Conservation (phyloP, 2,797 vertebrate genomes). For the Microctenopoma stevenorrisi region DNA sequence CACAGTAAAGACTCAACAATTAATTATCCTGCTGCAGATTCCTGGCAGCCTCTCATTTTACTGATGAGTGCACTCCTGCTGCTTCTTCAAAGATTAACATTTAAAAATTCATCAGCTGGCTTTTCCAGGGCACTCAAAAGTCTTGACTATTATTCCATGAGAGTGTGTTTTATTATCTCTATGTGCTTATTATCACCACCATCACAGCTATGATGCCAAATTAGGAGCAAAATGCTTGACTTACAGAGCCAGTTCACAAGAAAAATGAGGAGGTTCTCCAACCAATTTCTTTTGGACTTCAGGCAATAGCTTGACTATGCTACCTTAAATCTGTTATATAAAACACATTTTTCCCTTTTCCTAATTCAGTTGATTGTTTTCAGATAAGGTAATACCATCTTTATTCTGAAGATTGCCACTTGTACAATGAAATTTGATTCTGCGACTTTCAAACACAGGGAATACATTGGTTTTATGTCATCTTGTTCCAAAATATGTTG, state of each 20-base stretch:
- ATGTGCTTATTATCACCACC: slow-evolving; percentile 65
- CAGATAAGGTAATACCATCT: neutral
- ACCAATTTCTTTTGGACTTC: slow-evolving; percentile 30
- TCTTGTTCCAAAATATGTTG: slow-evolving; percentile 26
- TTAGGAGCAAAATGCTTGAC: slow-evolving; percentile 58
- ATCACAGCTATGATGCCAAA: slow-evolving; percentile 59
- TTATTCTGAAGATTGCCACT: slow-evolving; percentile 1
- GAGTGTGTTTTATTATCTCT: slow-evolving; percentile 76
- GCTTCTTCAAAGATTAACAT: slow-evolving; percentile 83
- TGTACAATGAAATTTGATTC: slow-evolving; percentile 24
- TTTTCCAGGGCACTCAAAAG: slow-evolving; percentile 74
- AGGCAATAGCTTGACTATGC: slow-evolving; percentile 14
- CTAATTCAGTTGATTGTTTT: slow-evolving; percentile 5
- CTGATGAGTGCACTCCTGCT: slow-evolving; percentile 79
- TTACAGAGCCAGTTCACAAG: slow-evolving; percentile 40
- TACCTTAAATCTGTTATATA: slow-evolving; percentile 14
- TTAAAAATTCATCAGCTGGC: slow-evolving; percentile 81
- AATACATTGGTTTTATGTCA: slow-evolving; percentile 15
- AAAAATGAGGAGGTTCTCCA: slow-evolving; percentile 21
- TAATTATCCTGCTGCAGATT: slow-evolving; percentile 85
- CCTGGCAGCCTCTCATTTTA: slow-evolving; percentile 79
- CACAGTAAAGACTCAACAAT: slow-evolving; percentile 83
- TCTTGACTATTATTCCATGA: slow-evolving; percentile 64
- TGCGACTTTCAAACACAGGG: slow-evolving; percentile 18
- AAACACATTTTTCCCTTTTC: neutral